These are phyloP conservation scores for Myiotriccus ornatus DNA, from an alignment of 2,797 vertebrate genomes.

Conservation along the genomic window DNA sequence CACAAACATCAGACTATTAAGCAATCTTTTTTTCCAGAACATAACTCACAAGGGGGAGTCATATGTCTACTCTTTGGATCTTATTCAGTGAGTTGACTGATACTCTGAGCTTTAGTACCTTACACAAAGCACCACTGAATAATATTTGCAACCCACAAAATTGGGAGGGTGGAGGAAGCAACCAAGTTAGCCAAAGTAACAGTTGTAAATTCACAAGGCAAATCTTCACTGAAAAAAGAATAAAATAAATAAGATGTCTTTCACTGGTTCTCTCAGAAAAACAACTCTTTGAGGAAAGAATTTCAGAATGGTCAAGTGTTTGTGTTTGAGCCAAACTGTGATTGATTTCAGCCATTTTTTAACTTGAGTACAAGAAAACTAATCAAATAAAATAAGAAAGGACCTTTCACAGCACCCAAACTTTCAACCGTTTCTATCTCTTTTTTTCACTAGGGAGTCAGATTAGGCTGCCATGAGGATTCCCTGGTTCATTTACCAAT, in stretches of 20 bases:
- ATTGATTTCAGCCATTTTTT: background rate
- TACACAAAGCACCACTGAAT: background rate
- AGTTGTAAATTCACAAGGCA: background rate
- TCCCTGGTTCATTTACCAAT: background rate
- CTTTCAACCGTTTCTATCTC: background rate
- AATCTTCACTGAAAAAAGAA: background rate
- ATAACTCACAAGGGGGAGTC: constrained; percentile 53
- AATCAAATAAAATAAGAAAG: background rate
- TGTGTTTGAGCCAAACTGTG: background rate
- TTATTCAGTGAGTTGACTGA: background rate
- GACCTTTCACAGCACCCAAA: background rate
- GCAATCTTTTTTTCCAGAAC: background rate
- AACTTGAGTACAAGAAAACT: background rate
- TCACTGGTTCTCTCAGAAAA: background rate
- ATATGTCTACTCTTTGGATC: constrained; percentile 38
- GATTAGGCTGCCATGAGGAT: background rate
- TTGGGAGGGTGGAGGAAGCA: background rate
- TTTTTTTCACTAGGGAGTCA: background rate
- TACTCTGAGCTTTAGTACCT: background rate
- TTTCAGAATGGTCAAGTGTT: background rate
- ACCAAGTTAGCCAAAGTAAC: background rate
- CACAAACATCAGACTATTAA: background rate
- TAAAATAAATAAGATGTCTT: background rate
- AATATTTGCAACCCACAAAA: constrained; percentile 2
- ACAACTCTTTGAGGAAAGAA: background rate